Percentiles rank a stretch among this genome's conserved stretches.
phyloP scores from a whole-genome alignment of 2,113 vertebrate species.

The Falco punctatus region DNA sequence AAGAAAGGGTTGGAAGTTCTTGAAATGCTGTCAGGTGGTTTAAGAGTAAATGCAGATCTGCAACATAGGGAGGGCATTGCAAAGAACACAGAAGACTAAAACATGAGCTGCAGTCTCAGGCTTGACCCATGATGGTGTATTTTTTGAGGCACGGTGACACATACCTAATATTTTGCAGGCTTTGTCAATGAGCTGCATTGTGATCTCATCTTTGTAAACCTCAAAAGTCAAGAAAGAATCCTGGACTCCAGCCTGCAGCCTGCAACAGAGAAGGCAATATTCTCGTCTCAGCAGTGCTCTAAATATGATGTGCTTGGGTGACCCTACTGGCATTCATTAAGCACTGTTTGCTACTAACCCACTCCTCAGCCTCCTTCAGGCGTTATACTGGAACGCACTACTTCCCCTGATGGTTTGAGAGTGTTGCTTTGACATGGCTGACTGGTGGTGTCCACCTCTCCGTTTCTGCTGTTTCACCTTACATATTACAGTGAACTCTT shows the following conservation, averaged over 20 bases:
- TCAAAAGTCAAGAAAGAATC: constrained; percentile 81
- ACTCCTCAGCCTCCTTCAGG: neutral
- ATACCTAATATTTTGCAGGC: constrained; percentile 80
- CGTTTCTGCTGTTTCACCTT: neutral
- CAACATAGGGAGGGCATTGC: neutral
- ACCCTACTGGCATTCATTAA: neutral
- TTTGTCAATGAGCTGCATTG: constrained; percentile 75
- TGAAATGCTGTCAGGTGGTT: neutral
- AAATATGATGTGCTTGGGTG: neutral
- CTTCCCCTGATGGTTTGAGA: neutral
- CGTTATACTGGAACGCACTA: rapidly evolving
- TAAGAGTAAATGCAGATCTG: neutral
- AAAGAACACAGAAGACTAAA: neutral
- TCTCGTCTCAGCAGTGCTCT: neutral
- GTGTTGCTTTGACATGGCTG: neutral
- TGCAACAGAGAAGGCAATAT: constrained; percentile 40
- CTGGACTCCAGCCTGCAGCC: constrained; percentile 72
- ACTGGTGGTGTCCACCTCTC: neutral
- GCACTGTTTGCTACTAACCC: neutral
- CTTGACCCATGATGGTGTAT: neutral
- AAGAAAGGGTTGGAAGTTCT: neutral
- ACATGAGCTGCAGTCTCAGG: neutral
- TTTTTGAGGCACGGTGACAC: neutral
- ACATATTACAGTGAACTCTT: neutral
- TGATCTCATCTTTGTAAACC: constrained; percentile 81